These are phyloP conservation scores for Galerucella pusilla DNA, from an alignment of 2,888 invertebrate species.

Conservation along the genomic window DNA sequence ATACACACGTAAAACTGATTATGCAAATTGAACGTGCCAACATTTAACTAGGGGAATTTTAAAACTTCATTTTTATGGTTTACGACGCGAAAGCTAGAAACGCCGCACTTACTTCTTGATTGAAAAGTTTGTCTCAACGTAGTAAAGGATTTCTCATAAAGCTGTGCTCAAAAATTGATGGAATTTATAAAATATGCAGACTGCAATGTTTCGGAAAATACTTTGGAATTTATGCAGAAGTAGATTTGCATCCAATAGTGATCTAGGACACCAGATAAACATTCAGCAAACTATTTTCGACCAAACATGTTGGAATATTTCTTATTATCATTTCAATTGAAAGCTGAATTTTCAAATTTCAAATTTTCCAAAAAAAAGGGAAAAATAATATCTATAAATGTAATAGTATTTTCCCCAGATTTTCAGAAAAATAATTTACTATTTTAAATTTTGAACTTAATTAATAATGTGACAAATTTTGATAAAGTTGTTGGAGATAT, in stretches of 20 bases:
- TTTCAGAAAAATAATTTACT: no score
- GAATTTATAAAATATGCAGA: conserved; percentile 9
- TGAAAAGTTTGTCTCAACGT: conserved; percentile 2
- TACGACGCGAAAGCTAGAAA: neutral
- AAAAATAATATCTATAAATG: no score
- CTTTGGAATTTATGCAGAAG: neutral
- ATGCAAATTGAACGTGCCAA: neutral
- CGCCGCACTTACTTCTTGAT: neutral
- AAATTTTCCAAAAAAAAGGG: no score
- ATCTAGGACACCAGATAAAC: neutral
- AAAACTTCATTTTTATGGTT: neutral
- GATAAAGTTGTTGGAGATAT: no score
- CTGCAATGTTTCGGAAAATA: neutral
- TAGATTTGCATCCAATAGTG: neutral
- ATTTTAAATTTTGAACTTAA: no score
- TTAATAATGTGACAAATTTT: no score
- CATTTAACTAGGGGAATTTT: neutral
- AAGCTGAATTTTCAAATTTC: no score
- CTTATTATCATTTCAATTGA: no score
- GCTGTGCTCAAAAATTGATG: neutral
- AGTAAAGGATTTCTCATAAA: conserved; percentile 10
- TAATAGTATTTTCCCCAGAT: no score
- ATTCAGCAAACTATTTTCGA: no score
- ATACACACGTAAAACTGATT: neutral
- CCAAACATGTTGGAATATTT: no score